Base-by-base conservation (phyloP, 1,140 invertebrate species). In the Drosophila oshimai region DNA sequence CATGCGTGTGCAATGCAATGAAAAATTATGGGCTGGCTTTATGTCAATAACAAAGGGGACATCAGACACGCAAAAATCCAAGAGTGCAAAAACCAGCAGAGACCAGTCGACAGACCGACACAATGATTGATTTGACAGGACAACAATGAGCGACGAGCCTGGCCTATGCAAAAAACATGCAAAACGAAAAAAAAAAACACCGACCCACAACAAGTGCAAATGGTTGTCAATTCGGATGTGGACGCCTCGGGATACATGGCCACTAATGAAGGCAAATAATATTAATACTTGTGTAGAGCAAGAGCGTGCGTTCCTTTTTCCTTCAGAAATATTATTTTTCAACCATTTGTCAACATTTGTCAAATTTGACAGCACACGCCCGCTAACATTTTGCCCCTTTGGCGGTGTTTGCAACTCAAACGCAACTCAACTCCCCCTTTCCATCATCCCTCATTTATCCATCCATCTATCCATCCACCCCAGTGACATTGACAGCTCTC, bases 91-190 rank as follows among this genome's bases (percentile, higher is more conserved):
- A 60, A 60, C 37, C 42, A 42, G 26, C 51, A 37, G 37, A 20
- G 17, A 26, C 64, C 10, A 20, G 28, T 26, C 24, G 39, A 46
- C 37, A 54, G 15, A 13, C 53, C 12, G 12, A 64, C 68, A 83
- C 80, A 83, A 90, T 90, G 88, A 90, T 90, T 90, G 89, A 90
- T 90, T 89, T 90, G 80, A 90, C 88, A 89, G 77, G 81, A 81
- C 76, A 53, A 79, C 47, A 47, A 62, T 44, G 49, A 62, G 50
- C 64, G 28, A 41, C 45, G 47, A 79, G 67, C 42, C 24, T 46
- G 51, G 42, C 42, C 50, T 76, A 70, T 57, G 73, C 44, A 55
- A 62, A 67, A 36, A 44, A 29, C n/a, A n/a, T n/a, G n/a, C n/a
- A 17, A 46, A 46, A n/a, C 36, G 9, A 26, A 36, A 12, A 33